Conservation (phyloP, 2,797 vertebrate genomes). For the Myoxocephalus aenaeus region DNA sequence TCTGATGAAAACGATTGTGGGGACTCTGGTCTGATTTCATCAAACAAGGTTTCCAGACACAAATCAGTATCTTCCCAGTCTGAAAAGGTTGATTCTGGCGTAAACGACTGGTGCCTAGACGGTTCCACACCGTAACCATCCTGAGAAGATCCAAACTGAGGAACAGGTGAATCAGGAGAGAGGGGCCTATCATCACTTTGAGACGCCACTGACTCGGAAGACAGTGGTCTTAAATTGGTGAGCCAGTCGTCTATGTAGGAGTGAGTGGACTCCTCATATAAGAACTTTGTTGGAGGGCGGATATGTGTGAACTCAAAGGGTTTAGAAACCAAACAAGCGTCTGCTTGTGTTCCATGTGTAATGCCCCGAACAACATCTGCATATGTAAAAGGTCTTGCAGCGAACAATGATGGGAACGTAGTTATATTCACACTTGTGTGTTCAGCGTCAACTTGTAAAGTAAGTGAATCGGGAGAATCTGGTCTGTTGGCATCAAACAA, state of each 20-base stretch:
- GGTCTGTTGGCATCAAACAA: background rate
- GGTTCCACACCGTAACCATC: too few relatives aligned
- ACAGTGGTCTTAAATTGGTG: too few relatives aligned
- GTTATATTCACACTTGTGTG: background rate
- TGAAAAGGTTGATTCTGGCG: too few relatives aligned
- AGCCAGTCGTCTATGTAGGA: too few relatives aligned
- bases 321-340: too few relatives aligned
- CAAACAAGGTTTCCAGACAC: background rate
- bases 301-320: too few relatives aligned
- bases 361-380: background rate
- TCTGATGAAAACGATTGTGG: background rate
- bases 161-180: too few relatives aligned
- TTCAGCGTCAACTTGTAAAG: background rate
- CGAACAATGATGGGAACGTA: background rate
- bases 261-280: too few relatives aligned
- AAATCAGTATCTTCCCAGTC: background rate
- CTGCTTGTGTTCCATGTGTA: too few relatives aligned
- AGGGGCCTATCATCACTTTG: background rate
- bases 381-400: background rate
- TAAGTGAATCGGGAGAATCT: background rate
- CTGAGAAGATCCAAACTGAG: too few relatives aligned
- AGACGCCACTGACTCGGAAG: background rate
- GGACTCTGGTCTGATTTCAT: background rate
- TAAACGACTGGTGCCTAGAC: too few relatives aligned
- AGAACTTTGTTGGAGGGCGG: too few relatives aligned